Conservation (phyloP, 2,113 vertebrate genomes). For the Monarcha castaneiventris region DNA sequence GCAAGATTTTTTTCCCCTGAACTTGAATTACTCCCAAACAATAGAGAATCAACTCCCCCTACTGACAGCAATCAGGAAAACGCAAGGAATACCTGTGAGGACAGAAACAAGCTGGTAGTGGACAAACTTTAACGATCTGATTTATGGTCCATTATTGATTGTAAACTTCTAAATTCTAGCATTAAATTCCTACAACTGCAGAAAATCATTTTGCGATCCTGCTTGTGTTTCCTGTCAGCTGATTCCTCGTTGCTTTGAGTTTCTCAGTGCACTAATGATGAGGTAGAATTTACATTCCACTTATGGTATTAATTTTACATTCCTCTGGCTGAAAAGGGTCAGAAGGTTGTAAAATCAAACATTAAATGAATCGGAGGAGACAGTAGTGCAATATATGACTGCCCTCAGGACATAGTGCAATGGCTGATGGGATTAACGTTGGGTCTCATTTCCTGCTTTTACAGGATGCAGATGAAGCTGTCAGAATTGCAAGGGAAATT, state of each 20-base stretch:
- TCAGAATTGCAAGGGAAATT: conserved; percentile 92
- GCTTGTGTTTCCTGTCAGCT: conserved; percentile 74
- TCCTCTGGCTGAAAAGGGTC: conserved; percentile 81
- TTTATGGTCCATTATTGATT: conserved; percentile 77
- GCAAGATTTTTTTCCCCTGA: neutral
- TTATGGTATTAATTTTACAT: conserved; percentile 87
- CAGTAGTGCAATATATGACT: conserved; percentile 82
- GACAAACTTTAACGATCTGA: conserved; percentile 74
- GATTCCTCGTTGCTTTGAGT: conserved; percentile 68
- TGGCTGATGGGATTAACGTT: conserved; percentile 82
- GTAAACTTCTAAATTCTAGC: conserved; percentile 77
- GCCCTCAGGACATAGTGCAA: conserved; percentile 79
- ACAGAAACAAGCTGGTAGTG: conserved; percentile 62
- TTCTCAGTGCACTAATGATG: conserved; percentile 75
- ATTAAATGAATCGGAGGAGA: conserved; percentile 84
- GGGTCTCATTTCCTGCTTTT: conserved; percentile 80
- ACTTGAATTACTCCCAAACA: conserved; percentile 68
- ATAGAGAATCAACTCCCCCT: conserved; percentile 95
- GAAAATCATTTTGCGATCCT: conserved; percentile 69
- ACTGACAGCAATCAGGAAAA: conserved; percentile 81
- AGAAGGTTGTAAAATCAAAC: conserved; percentile 84
- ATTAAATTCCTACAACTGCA: conserved; percentile 77
- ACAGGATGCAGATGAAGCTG: conserved; percentile 94
- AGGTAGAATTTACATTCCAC: conserved; percentile 80
- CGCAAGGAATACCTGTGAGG: conserved; percentile 55